These are phyloP conservation scores for Perca flavescens DNA, from an alignment of 2,113 vertebrate species.

Conservation along the genomic window DNA sequence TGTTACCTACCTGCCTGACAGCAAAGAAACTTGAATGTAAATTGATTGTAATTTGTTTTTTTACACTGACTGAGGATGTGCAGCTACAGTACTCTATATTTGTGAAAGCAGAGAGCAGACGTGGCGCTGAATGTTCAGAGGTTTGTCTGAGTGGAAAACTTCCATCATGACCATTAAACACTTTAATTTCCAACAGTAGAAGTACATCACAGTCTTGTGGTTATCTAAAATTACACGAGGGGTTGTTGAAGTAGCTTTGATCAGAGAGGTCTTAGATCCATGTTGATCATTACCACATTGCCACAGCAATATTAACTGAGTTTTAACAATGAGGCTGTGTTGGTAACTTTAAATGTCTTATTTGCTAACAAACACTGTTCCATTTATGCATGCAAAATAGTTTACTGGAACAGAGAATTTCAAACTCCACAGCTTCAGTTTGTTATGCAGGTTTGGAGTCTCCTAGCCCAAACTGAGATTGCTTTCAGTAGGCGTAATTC, in stretches of 20 bases:
- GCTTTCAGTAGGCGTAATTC: background rate
- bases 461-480: background rate
- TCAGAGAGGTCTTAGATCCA: constrained; percentile 30
- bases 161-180: constrained; percentile 8
- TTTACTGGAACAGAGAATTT: background rate
- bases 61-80: background rate
- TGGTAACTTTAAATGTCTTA: background rate
- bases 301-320: constrained; percentile 3
- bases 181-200: constrained; percentile 15
- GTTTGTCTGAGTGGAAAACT: constrained; percentile 31
- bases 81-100: background rate
- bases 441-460: background rate
- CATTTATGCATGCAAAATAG: background rate
- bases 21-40: background rate
- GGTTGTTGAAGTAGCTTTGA: constrained; percentile 42
- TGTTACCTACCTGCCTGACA: background rate
- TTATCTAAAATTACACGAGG: constrained; percentile 32
- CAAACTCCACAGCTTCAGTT: background rate
- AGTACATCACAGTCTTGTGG: constrained; percentile 21
- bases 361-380: background rate
- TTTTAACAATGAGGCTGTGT: background rate
- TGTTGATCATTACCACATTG: constrained; percentile 45
- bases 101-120: background rate
- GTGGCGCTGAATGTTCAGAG: background rate
- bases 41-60: background rate